A percentile compares a stretch with the other conserved stretches of the same genome.
These are phyloP conservation scores for Hypsibius dujardini DNA, from an alignment of 1,140 invertebrate genomes.

Conservation along the genomic window DNA sequence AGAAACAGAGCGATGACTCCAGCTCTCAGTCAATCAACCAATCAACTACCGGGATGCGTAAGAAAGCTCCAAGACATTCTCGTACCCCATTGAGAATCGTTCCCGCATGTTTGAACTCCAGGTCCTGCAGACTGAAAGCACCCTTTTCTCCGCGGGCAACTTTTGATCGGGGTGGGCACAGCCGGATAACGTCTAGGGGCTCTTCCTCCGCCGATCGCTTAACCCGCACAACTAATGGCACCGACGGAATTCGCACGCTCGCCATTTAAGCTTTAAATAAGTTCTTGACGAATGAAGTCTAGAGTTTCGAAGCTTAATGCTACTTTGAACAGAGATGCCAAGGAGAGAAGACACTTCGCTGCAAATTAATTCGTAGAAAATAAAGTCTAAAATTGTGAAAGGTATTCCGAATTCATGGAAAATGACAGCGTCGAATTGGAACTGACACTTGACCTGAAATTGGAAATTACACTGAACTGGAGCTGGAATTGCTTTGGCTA, in stretches of 20 bases:
- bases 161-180: background rate
- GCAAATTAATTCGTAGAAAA: constrained; percentile 6
- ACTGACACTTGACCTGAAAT: too few species aligned
- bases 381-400: background rate
- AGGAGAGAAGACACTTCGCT: background rate
- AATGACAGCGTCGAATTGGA: too few species aligned
- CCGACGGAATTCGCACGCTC: background rate
- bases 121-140: background rate
- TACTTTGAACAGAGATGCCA: background rate
- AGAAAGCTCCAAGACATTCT: background rate
- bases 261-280: background rate
- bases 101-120: constrained; percentile 12
- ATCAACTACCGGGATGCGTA: background rate
- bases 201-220: constrained; percentile 12
- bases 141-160: background rate
- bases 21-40: background rate
- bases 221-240: constrained; percentile 3
- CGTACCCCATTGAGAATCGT: background rate
- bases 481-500: too few species aligned
- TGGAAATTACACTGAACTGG: too few species aligned
- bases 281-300: too few species aligned
- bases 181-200: constrained; percentile 3
- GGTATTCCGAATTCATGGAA: background rate
- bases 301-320: too few species aligned
- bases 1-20: background rate